Base-by-base conservation (phyloP, 2,888 invertebrate species). In the Actias luna region DNA sequence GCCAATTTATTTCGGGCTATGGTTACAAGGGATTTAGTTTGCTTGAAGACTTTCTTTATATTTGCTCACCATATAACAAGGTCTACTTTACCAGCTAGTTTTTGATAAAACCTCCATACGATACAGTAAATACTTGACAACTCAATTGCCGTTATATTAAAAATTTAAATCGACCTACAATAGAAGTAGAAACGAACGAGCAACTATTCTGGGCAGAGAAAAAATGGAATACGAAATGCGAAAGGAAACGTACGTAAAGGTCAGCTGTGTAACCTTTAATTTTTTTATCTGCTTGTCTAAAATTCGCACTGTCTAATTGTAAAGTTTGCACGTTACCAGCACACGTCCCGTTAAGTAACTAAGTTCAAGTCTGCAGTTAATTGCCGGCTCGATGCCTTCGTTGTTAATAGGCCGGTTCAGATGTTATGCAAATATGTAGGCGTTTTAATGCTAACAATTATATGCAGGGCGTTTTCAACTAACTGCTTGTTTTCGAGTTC, bases 321-420 rank as follows among this genome's bases (percentile, higher is more conserved):
- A 55, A 55, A 29, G 3, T 55, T 55, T 55, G 29, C 55, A 55
- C 55, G 16, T 27, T 29, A 55, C n/a, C 12, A 55, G n/a, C 55
- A 55, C n/a, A n/a, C n/a, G n/a, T 55, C n/a, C n/a, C 16, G 16
- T 55, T 29, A 55, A 55, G 29, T 60, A 55, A 55, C 58, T 50
- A 60, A 50, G 5, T 42, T 42, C n/a, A 39, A 42, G 27, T 42
- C 63, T 63, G 63, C 25, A 33, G 39, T 55, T 63, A 63, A 63
- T 59, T 36, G 62, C n/a, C 42, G 58, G 25, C 25, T 55, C 29
- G 55, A 14, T 55, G 5, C 29, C 29, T 16, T 52, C 7, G 76
- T 71, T 42, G n/a, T n/a, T n/a, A n/a, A n/a, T n/a, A 63, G 55
- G 64, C 69, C 62, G 64, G 78, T 79, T 80, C 71, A 70, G 81